A percentile compares a stretch with the other conserved stretches of the same genome.
Conservation (phyloP, 2,888 invertebrate genomes). For the Chrysopilus asiliformis region DNA sequence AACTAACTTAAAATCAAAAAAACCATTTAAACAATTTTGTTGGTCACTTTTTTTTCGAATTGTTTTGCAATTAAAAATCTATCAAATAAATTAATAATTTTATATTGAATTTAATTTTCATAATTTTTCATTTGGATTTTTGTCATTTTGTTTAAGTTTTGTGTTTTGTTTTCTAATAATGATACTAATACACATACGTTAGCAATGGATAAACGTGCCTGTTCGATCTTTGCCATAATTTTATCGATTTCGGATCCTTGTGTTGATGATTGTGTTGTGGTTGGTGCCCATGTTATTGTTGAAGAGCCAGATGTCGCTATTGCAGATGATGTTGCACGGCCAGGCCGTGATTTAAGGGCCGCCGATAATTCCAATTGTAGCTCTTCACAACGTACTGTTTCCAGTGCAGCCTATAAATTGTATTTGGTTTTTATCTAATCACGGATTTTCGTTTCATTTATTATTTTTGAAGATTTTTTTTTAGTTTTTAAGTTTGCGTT, state of each 20-base stretch:
- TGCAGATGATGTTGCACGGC: constrained; percentile 30
- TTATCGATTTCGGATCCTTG: constrained; percentile 72
- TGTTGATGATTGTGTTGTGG: constrained; percentile 36
- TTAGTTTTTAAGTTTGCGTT: neutral
- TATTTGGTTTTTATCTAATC: constrained; percentile 3
- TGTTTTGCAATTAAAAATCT: no score
- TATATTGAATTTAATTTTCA: no score
- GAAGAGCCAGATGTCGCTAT: constrained; percentile 30
- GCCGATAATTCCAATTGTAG: constrained; percentile 74
- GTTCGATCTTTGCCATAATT: constrained; percentile 91
- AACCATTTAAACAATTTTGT: no score
- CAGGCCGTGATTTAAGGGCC: constrained; percentile 43
- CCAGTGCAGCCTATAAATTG: constrained; percentile 43
- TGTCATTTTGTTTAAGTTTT: no score
- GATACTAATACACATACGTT: constrained; percentile 27
- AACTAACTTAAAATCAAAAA: no score
- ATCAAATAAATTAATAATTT: no score
- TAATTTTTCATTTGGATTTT: no score
- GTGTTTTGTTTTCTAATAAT: no score
- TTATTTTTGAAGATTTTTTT: neutral
- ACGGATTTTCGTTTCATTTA: constrained; percentile 1
- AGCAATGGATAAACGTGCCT: constrained; percentile 36
- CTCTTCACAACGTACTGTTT: constrained; percentile 71
- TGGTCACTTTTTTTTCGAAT: no score
- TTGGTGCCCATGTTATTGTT: constrained; percentile 36